These are phyloP conservation scores for Mythimna lalbum DNA, from an alignment of 2,888 invertebrate species.

Conservation along the genomic window DNA sequence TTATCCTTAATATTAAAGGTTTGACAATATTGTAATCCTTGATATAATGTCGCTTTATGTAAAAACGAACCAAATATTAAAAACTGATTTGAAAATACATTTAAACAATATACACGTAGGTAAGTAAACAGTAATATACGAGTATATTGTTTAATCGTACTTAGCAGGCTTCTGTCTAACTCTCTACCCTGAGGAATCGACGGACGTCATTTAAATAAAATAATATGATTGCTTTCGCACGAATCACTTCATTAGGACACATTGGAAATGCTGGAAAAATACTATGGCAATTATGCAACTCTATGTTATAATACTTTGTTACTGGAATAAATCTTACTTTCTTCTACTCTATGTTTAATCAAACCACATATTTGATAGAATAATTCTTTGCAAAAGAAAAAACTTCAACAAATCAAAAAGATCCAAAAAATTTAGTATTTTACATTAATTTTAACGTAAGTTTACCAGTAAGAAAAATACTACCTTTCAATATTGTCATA, in stretches of 20 bases:
- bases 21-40: too few species aligned
- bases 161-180: slow-evolving; percentile 24
- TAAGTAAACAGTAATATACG: neutral
- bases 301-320: neutral
- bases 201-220: slow-evolving; percentile 45
- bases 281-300: slow-evolving; percentile 7
- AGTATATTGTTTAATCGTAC: slow-evolving; percentile 15
- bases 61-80: neutral
- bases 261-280: slow-evolving; percentile 28
- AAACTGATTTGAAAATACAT: neutral
- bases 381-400: too few species aligned
- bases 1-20: too few species aligned
- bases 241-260: slow-evolving; percentile 7
- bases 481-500: neutral
- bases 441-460: too few species aligned
- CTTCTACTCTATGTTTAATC: too few species aligned
- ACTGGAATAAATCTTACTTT: neutral
- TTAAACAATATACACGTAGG: neutral
- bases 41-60: too few species aligned
- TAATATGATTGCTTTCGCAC: slow-evolving; percentile 36
- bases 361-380: too few species aligned
- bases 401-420: neutral
- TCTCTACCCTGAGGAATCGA: neutral
- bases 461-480: neutral
- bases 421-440: neutral